These are phyloP conservation scores for Vimba vimba DNA, from an alignment of 2,113 vertebrate species.

Conservation along the genomic window DNA sequence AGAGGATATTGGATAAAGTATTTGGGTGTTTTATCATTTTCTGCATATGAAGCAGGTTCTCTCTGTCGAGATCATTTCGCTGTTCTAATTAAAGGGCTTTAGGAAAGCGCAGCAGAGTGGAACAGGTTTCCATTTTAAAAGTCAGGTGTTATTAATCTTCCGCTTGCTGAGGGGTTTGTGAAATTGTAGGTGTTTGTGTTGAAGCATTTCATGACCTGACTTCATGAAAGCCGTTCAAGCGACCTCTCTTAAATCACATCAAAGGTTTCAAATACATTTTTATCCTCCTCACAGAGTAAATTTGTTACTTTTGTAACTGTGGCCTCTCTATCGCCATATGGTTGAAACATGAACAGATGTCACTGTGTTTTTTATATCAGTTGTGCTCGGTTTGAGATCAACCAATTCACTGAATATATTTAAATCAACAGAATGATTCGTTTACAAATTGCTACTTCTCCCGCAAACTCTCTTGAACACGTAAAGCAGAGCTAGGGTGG, in stretches of 20 bases:
- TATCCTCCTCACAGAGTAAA: neutral
- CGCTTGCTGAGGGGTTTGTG: slow-evolving; percentile 14
- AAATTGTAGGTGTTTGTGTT: neutral
- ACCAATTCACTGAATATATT: too few species aligned
- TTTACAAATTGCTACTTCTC: too few species aligned
- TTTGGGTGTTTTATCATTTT: slow-evolving; percentile 45
- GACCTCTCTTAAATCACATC: slow-evolving; percentile 49
- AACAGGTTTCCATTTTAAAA: slow-evolving; percentile 50
- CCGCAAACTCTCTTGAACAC: neutral
- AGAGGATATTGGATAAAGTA: neutral
- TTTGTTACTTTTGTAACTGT: neutral
- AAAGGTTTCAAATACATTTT: slow-evolving; percentile 56
- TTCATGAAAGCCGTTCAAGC: neutral
- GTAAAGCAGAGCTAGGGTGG: neutral
- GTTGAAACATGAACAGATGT: neutral
- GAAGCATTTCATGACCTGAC: neutral
- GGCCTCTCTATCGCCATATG: neutral
- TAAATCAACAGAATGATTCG: too few species aligned
- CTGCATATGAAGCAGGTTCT: slow-evolving; percentile 46
- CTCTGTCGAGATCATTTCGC: slow-evolving; percentile 38
- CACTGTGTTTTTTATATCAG: neutral
- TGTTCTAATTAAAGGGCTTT: slow-evolving; percentile 55
- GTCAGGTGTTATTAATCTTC: slow-evolving; percentile 58
- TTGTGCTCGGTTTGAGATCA: neutral
- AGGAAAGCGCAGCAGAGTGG: slow-evolving; percentile 47